These are phyloP conservation scores for Spatula clypeata DNA, from an alignment of 2,797 vertebrate genomes.

Conservation along the genomic window DNA sequence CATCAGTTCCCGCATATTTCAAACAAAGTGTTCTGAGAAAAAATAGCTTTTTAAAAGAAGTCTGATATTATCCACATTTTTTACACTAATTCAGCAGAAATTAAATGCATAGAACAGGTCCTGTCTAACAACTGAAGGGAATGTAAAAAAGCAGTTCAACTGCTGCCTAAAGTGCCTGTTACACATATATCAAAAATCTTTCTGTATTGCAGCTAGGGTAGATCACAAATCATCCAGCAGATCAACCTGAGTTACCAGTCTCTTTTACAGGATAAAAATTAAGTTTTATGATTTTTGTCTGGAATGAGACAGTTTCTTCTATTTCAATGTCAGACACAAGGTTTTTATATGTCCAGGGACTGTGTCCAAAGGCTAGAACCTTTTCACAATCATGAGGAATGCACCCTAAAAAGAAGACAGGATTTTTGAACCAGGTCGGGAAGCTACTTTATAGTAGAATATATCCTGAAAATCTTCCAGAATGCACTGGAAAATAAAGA, in stretches of 20 bases:
- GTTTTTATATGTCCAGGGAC: background rate
- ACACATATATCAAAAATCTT: background rate
- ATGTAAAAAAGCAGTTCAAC: background rate
- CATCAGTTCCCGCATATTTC: background rate
- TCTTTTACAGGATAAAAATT: background rate
- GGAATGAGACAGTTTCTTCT: background rate
- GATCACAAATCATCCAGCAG: background rate
- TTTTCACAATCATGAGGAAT: background rate
- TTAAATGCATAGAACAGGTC: background rate
- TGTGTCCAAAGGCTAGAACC: background rate
- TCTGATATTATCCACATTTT: background rate
- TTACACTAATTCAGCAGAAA: conserved; percentile 6
- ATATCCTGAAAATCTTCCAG: background rate
- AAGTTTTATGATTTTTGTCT: background rate
- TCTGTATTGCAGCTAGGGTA: background rate
- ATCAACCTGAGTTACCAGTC: background rate
- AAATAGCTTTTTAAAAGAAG: background rate
- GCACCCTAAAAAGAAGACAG: background rate
- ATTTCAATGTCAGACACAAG: background rate
- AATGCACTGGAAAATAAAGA: background rate
- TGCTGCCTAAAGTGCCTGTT: background rate
- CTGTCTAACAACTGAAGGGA: background rate
- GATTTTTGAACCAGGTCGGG: background rate
- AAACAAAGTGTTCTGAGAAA: background rate
- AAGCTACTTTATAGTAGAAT: background rate